A percentile compares a stretch with the other conserved stretches of the same genome.
These are phyloP conservation scores for Platorchestia sp. DNA, from an alignment of 1,140 invertebrate species.

Conservation along the genomic window DNA sequence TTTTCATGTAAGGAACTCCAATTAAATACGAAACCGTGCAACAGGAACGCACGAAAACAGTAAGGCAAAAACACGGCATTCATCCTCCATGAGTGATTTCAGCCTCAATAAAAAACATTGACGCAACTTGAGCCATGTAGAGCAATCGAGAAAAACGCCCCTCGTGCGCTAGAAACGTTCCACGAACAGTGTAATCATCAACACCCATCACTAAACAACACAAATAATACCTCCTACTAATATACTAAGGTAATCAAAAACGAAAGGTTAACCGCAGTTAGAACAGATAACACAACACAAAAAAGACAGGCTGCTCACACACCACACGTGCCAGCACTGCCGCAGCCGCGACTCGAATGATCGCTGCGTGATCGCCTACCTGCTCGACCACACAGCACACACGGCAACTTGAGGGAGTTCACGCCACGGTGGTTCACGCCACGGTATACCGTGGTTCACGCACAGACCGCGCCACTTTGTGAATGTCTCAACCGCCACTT, in stretches of 20 bases:
- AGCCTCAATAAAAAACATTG: background rate
- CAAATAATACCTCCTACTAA: background rate
- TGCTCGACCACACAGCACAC: background rate
- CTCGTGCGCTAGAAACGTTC: background rate
- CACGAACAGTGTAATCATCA: background rate
- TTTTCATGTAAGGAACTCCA: background rate
- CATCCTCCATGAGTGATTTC: background rate
- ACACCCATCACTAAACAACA: background rate
- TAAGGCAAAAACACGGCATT: background rate
- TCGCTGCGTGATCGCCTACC: background rate
- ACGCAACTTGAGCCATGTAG: background rate
- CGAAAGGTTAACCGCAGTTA: background rate
- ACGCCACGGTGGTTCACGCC: too few species aligned
- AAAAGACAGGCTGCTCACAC: background rate
- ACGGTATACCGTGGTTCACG: too few species aligned
- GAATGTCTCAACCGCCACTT: background rate
- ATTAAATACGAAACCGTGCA: background rate
- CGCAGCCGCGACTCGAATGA: conserved; percentile 1
- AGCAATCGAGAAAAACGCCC: background rate
- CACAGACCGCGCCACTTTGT: background rate
- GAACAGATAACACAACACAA: background rate
- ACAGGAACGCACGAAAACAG: background rate
- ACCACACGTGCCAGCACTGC: background rate
- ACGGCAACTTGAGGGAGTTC: background rate
- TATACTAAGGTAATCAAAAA: background rate